phyloP scores from a whole-genome alignment of 2,113 vertebrate genomes.

The Megaleporinus macrocephalus region DNA sequence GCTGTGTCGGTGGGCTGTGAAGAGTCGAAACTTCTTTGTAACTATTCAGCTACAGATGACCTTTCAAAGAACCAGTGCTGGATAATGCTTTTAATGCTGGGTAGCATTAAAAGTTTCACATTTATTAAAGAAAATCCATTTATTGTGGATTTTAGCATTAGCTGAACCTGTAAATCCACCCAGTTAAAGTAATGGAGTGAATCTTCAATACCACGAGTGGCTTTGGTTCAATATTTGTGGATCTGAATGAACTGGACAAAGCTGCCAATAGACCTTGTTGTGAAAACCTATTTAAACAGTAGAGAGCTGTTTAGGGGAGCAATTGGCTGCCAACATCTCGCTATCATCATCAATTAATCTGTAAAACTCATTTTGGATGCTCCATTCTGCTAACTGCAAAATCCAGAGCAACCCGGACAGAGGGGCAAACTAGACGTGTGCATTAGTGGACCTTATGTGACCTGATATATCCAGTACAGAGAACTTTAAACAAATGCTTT shows the following conservation, averaged over 20 bases:
- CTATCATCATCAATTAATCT: constrained; percentile 25
- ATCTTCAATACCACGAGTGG: background rate
- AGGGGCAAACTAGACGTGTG: background rate
- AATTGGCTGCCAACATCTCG: background rate
- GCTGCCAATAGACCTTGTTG: background rate
- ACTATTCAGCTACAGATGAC: no score
- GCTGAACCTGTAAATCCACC: background rate
- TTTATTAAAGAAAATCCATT: background rate
- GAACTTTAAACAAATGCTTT: no score
- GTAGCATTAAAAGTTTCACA: no score
- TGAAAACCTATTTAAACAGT: background rate
- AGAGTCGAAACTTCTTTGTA: no score
- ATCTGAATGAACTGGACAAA: background rate
- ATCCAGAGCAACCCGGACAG: background rate
- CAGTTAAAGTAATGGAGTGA: background rate
- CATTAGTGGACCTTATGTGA: background rate
- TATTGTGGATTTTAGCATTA: background rate
- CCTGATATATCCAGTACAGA: background rate
- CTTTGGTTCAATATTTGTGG: background rate
- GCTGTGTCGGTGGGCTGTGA: no score
- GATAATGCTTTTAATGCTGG: no score
- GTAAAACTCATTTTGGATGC: constrained; percentile 23
- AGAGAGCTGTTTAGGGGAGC: background rate
- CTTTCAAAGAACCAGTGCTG: no score
- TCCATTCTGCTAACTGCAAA: background rate